A percentile compares a stretch with the other conserved stretches of the same genome.
Evolutionary conservation across 1,140 invertebrate species (phyloP).

Genomic region (Heliconius congener): DNA sequence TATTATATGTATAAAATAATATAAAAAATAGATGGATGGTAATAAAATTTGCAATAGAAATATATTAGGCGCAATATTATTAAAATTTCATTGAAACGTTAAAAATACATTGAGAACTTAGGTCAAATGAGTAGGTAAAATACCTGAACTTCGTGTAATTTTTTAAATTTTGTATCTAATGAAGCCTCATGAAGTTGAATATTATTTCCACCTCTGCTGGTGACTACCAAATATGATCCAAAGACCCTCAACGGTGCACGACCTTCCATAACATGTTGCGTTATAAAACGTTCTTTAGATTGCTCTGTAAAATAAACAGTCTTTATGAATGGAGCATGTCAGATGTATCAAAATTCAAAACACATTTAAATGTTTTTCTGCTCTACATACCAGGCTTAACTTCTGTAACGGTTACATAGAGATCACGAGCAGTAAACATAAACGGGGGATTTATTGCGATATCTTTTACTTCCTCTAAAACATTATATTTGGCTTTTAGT

Average conservation of each 20-base stretch:
- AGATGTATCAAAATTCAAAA: not conserved
- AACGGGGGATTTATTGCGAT: slow-evolving; percentile 56
- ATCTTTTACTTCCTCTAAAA: slow-evolving; percentile 74
- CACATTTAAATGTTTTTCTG: not conserved
- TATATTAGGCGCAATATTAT: not conserved
- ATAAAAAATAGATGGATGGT: not conserved
- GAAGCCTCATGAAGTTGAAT: slow-evolving; percentile 61
- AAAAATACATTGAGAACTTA: not conserved
- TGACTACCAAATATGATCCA: slow-evolving; percentile 51
- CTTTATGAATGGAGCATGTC: not conserved
- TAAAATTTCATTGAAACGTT: not conserved
- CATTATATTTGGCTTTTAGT: slow-evolving; percentile 65
- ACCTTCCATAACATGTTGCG: slow-evolving; percentile 66
- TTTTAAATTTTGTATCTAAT: slow-evolving; percentile 59
- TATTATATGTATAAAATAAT: not conserved
- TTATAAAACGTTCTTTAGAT: slow-evolving; percentile 67
- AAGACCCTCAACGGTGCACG: slow-evolving; percentile 57
- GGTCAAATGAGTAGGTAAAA: not conserved
- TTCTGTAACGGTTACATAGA: slow-evolving; percentile 73
- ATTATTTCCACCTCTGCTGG: slow-evolving; percentile 61
- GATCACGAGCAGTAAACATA: slow-evolving; percentile 70
- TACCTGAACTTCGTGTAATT: slow-evolving; percentile 69
- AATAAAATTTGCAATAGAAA: not conserved
- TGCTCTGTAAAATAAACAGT: slow-evolving; percentile 50
- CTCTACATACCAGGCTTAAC: slow-evolving; percentile 59